A percentile compares a stretch with the other conserved stretches of the same genome.
Evolutionary conservation across 2,888 invertebrate genomes (phyloP).

Genomic region (Salticus scenicus): DNA sequence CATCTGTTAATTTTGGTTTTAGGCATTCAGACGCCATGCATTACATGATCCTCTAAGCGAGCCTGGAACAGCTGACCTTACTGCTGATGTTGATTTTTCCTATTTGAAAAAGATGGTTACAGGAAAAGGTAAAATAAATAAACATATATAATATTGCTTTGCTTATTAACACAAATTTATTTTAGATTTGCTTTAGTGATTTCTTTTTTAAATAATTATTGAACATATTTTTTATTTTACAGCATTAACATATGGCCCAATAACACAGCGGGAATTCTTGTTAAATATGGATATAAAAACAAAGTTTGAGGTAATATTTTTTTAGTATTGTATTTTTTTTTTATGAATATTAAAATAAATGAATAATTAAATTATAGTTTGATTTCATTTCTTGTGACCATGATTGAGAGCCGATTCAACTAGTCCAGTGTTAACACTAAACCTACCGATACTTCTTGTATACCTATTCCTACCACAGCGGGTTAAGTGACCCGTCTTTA

Average conservation of each 20-base stretch:
- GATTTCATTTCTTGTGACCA: too few species aligned
- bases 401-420: too few species aligned
- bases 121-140: conserved; percentile 75
- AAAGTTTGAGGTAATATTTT: conserved; percentile 83
- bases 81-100: conserved; percentile 97
- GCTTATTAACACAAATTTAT: neutral
- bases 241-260: conserved; percentile 87
- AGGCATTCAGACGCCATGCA: conserved; percentile 88
- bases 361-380: too few species aligned
- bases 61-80: conserved; percentile 94
- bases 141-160: neutral
- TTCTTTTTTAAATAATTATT: too few species aligned
- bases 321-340: too few species aligned
- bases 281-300: conserved; percentile 86
- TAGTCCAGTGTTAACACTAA: too few species aligned
- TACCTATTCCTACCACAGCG: too few species aligned
- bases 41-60: conserved; percentile 88
- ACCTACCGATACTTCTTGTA: too few species aligned
- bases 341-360: too few species aligned
- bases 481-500: too few species aligned
- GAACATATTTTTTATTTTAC: conserved; percentile 16
- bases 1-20: too few species aligned
- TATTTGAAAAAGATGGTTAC: conserved; percentile 80
- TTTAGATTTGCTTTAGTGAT: too few species aligned
- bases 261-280: conserved; percentile 89